These are phyloP conservation scores for Pogonocichla stellata DNA, from an alignment of 2,113 vertebrate species.

Conservation along the genomic window DNA sequence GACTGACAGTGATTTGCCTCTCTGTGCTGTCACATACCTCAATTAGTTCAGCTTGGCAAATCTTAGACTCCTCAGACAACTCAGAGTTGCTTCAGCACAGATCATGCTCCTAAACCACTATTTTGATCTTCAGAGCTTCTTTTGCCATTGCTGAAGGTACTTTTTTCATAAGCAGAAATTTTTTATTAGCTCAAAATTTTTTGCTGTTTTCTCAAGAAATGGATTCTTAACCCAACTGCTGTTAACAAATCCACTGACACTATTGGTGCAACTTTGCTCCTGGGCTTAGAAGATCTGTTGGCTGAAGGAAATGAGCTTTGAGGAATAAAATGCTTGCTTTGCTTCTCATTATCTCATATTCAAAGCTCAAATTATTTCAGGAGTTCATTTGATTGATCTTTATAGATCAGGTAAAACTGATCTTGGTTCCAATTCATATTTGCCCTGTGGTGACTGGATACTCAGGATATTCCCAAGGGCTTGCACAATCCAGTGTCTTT, in stretches of 20 bases:
- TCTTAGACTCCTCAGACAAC: neutral
- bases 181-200: neutral
- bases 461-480: neutral
- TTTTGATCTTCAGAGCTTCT: neutral
- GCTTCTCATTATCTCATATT: neutral
- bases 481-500: neutral
- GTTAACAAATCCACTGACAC: neutral
- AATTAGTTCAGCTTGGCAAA: neutral
- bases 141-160: neutral
- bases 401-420: neutral
- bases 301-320: neutral
- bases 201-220: neutral
- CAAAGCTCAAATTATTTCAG: neutral
- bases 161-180: neutral
- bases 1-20: neutral
- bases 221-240: neutral
- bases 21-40: rapidly evolving
- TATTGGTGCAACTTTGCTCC: neutral
- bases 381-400: neutral
- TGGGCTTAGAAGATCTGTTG: neutral
- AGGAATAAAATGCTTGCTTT: neutral
- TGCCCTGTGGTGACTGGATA: neutral
- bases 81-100: neutral
- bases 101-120: neutral
- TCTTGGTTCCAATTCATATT: neutral